Evolutionary conservation across 2,888 invertebrate genomes (phyloP).

Genomic region (Bursaphelenchus okinawaensis): DNA sequence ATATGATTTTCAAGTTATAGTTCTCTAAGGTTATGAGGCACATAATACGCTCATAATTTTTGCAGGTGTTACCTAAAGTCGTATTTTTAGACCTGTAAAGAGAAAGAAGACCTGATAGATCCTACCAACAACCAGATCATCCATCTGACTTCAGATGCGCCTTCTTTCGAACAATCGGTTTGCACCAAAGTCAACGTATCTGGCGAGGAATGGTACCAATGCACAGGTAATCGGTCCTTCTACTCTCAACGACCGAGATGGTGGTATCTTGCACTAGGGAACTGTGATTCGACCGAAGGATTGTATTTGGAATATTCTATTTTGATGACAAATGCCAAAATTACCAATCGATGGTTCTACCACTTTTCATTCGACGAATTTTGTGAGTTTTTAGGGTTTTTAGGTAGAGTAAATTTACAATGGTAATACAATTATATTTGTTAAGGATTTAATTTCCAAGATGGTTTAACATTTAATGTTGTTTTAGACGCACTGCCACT

Average conservation of each 20-base stretch:
- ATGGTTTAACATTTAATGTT: not conserved
- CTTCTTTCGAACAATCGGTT: conserved; percentile 24
- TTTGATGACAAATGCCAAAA: conserved; percentile 78
- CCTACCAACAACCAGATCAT: conserved; percentile 74
- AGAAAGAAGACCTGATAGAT: conserved; percentile 70
- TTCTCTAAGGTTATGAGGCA: no score
- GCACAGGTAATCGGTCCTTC: conserved; percentile 35
- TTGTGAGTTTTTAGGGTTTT: conserved; percentile 71
- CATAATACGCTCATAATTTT: not conserved
- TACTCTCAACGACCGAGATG: conserved; percentile 75
- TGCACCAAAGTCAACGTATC: conserved; percentile 16
- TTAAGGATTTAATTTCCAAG: not conserved
- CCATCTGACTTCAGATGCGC: conserved; percentile 64
- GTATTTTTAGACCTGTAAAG: conserved; percentile 68
- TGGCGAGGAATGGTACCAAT: conserved; percentile 27
- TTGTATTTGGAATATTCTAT: conserved; percentile 70
- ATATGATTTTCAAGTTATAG: no score
- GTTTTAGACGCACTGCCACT: conserved; percentile 63
- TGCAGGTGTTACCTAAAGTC: not conserved
- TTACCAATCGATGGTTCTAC: conserved; percentile 74
- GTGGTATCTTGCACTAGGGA: conserved; percentile 86
- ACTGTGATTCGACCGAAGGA: conserved; percentile 58
- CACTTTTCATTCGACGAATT: conserved; percentile 93
- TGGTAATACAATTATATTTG: not conserved
- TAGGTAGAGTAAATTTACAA: no score